Base-by-base conservation (phyloP, 2,797 vertebrate genomes). In the Ispidina picta region DNA sequence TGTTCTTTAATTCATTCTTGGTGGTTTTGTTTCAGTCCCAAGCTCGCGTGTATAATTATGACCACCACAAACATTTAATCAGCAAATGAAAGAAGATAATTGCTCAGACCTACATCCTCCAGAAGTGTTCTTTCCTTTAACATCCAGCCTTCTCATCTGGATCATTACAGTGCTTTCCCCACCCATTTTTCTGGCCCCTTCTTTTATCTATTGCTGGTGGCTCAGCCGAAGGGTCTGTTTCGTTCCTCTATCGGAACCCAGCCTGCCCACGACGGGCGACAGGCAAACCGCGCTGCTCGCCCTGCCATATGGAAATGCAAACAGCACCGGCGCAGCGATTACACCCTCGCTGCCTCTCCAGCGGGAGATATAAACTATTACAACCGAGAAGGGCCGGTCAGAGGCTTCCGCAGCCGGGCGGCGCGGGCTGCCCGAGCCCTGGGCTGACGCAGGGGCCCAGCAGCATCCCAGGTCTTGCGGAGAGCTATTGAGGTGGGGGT, bases 41-140 rank as follows among this genome's bases (percentile, higher is more conserved):
- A 65, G 12, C 26, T 62, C 0, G 17, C 5, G 2, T 48, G 56
- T 77, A 5, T 83, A 77, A 91, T 86, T 86, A 88, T 10, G 44
- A 66, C n/a, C 33, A 43, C 12, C 29, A 69, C 25, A 55, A 89
- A 51, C 59, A 58, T 14, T 66, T 43, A 37, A 48, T 22, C 55
- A 82, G 25, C 58, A 71, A 68, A 68, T 0, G 0, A 84, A 12
- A 18, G 0, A 62, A n/a, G 28, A 6, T 8, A 63, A 71, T 62
- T 60, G 15, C 7, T 35, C 62, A 83, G 59, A 68, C 22, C 31
- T 44, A 5, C n/a, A 25, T 31, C 51, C 51, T 80, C 43, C 33
- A 54, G 52, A 37, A 89, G 13, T 0, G 0, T 22, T 21, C 31
- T 26, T 56, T 74, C 28, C 26, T 87, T 62, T 41, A 78, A 58